These are phyloP conservation scores for Apocheima hispidaria DNA, from an alignment of 2,888 invertebrate genomes.

Conservation along the genomic window DNA sequence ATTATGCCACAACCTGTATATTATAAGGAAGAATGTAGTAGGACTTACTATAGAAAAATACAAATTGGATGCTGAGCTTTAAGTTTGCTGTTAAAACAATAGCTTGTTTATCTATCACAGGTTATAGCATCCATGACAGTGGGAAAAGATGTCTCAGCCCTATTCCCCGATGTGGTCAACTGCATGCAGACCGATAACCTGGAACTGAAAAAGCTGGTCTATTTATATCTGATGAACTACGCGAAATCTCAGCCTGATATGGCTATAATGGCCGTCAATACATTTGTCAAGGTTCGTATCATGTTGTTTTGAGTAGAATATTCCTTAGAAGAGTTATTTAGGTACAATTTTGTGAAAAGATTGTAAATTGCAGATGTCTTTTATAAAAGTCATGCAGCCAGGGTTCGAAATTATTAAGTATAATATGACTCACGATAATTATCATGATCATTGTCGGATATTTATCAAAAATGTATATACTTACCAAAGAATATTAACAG, in stretches of 20 bases:
- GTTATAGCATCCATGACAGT: conserved; percentile 99
- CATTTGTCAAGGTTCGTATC: conserved; percentile 97
- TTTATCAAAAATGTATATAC: no score
- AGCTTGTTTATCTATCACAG: conserved; percentile 73
- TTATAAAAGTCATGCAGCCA: no score
- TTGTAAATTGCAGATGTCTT: background rate
- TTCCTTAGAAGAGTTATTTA: conserved; percentile 36
- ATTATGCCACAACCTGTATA: no score
- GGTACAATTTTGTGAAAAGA: conserved; percentile 5
- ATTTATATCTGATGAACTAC: conserved; percentile 99
- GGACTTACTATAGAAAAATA: no score
- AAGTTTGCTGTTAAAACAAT: no score
- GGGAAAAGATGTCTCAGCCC: conserved; percentile 99
- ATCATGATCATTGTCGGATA: no score
- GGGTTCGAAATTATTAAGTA: no score
- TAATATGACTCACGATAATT: no score
- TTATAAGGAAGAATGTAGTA: no score
- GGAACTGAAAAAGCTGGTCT: conserved; percentile 99
- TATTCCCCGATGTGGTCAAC: conserved; percentile 99
- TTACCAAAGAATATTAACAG: no score
- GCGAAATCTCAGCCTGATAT: conserved; percentile 99
- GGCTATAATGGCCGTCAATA: conserved; percentile 99
- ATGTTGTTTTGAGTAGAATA: background rate
- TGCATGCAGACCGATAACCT: conserved; percentile 99
- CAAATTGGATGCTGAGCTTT: no score